These are phyloP conservation scores for Tuberolachnus salignus DNA, from an alignment of 2,888 invertebrate genomes.

Conservation along the genomic window DNA sequence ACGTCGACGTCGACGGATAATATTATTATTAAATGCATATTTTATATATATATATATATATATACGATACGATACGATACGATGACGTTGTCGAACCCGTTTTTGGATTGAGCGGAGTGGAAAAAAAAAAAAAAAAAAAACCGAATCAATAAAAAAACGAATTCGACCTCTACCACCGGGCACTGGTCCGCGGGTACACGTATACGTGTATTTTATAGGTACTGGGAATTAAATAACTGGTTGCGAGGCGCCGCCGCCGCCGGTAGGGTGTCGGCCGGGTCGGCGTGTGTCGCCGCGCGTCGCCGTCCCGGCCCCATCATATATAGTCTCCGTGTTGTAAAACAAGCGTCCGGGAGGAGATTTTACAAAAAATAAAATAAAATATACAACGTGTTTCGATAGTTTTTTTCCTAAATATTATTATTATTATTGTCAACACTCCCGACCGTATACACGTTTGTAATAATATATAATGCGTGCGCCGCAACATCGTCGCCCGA, in stretches of 20 bases:
- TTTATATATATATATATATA: too few species aligned
- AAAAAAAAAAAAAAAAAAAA: not conserved
- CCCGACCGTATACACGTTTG: not conserved
- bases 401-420: not conserved
- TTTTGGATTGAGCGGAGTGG: not conserved
- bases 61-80: too few species aligned
- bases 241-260: conserved; percentile 20
- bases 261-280: conserved; percentile 14
- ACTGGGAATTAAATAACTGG: conserved; percentile 5
- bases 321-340: too few species aligned
- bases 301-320: too few species aligned
- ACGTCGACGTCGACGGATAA: not conserved
- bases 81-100: conserved; percentile 28
- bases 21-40: conserved; percentile 12
- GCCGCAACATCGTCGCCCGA: not conserved
- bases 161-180: conserved; percentile 4
- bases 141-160: conserved; percentile 18
- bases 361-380: not conserved
- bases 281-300: conserved; percentile 22
- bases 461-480: not conserved
- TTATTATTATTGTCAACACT: conserved; percentile 13
- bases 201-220: not conserved
- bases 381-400: not conserved
- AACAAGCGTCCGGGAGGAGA: conserved; percentile 7
- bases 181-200: not conserved